These are phyloP conservation scores for Nomada goodeniana DNA, from an alignment of 2,888 invertebrate species.

Conservation along the genomic window DNA sequence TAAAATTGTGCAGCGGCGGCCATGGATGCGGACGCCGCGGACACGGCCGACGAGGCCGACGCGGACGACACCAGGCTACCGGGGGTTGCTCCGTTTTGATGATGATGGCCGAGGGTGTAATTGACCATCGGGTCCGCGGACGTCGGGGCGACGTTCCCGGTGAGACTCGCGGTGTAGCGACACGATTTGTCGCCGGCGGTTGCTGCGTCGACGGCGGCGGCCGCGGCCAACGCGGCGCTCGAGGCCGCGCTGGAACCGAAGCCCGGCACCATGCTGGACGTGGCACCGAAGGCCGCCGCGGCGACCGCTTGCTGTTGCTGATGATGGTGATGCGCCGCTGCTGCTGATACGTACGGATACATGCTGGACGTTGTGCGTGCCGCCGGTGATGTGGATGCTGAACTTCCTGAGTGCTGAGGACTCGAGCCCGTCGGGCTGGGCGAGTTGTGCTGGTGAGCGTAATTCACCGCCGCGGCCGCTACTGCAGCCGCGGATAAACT, in stretches of 20 bases:
- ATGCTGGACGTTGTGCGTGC: constrained; percentile 89
- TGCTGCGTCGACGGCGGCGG: constrained; percentile 89
- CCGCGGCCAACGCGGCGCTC: constrained; percentile 86
- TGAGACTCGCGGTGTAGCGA: constrained; percentile 90
- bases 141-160: constrained; percentile 86
- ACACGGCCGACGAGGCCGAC: constrained; percentile 88
- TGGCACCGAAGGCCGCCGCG: constrained; percentile 88
- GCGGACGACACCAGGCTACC: constrained; percentile 83
- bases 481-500: constrained; percentile 87
- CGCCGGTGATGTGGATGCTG: constrained; percentile 88
- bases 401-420: constrained; percentile 89
- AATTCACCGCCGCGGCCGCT: constrained; percentile 93
- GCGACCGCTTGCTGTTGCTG: constrained; percentile 89
- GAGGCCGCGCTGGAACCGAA: constrained; percentile 86
- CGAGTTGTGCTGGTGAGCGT: constrained; percentile 84
- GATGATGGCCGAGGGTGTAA: constrained; percentile 91
- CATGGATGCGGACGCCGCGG: constrained; percentile 88
- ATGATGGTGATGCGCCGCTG: constrained; percentile 88
- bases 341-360: constrained; percentile 95
- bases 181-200: constrained; percentile 91
- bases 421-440: constrained; percentile 89
- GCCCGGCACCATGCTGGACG: constrained; percentile 87
- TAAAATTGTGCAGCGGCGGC: constrained; percentile 94
- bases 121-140: constrained; percentile 92
- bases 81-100: constrained; percentile 87